A percentile compares a stretch with the other conserved stretches of the same genome.
These are phyloP conservation scores for Dryobota labecula DNA, from an alignment of 2,888 invertebrate species.

Conservation along the genomic window DNA sequence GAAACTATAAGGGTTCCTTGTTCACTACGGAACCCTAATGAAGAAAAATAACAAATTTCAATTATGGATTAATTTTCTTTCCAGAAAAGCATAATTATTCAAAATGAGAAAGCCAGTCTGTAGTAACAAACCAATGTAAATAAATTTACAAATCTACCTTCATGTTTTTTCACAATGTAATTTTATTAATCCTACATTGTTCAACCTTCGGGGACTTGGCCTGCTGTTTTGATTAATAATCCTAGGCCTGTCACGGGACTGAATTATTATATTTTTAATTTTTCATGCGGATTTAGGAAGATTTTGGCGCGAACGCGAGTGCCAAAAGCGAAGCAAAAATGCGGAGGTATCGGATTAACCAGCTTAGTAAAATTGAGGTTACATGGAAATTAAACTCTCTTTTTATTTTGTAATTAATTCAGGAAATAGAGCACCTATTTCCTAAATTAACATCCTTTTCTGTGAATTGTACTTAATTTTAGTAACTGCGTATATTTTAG, in stretches of 20 bases:
- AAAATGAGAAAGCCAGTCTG: not conserved
- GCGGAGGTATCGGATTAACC: constrained; percentile 16
- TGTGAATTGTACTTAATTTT: not conserved
- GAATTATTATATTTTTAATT: constrained; percentile 26
- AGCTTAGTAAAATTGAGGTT: constrained; percentile 32
- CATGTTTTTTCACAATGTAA: constrained; percentile 20
- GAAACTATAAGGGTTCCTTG: too few species aligned
- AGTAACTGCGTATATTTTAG: not conserved
- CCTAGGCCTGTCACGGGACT: constrained; percentile 11
- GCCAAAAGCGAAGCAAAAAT: constrained; percentile 10
- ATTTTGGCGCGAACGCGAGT: constrained; percentile 9
- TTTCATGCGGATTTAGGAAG: constrained; percentile 27
- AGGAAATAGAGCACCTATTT: too few species aligned
- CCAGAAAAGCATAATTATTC: not conserved
- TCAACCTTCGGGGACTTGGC: constrained; percentile 2
- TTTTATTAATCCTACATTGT: constrained; percentile 21
- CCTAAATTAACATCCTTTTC: too few species aligned
- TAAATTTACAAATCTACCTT: not conserved
- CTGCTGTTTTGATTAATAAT: constrained; percentile 39
- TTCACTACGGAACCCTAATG: too few species aligned
- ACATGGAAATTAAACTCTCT: not conserved
- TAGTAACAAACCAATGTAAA: constrained; percentile 9
- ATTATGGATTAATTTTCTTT: not conserved
- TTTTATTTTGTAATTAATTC: constrained; percentile 1
- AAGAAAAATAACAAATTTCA: not conserved